Conservation (phyloP, 2,888 invertebrate genomes). For the Rambutsinella grinnellia region DNA sequence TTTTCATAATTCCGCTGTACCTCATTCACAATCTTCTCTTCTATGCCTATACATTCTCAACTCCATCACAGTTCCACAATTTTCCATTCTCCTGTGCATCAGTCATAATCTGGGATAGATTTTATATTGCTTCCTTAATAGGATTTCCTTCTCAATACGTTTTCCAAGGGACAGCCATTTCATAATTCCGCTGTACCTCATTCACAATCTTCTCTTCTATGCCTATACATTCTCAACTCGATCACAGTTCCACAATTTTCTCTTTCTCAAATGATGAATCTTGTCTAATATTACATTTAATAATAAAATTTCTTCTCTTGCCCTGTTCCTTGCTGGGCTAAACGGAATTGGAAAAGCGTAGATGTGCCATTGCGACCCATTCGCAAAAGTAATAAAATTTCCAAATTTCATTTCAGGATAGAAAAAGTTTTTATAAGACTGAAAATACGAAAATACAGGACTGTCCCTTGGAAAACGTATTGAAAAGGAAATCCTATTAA, state of each 20-base stretch:
- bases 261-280: constrained; percentile 23
- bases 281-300: constrained; percentile 15
- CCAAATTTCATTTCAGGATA: constrained; percentile 13
- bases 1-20: no score
- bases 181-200: no score
- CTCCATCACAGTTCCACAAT: no score
- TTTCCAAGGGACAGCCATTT: no score
- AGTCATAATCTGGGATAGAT: neutral
- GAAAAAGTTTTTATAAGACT: constrained; percentile 20
- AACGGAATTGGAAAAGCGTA: neutral
- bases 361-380: constrained; percentile 11
- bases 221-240: neutral
- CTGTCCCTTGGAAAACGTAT: no score
- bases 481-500: neutral
- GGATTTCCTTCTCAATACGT: neutral
- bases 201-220: no score
- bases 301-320: neutral
- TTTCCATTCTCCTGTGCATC: neutral
- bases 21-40: no score
- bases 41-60: no score
- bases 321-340: neutral
- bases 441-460: neutral
- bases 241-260: neutral
- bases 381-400: constrained; percentile 25
- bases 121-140: neutral